phyloP scores from a whole-genome alignment of 2,113 vertebrate genomes.

The Esox niger region DNA sequence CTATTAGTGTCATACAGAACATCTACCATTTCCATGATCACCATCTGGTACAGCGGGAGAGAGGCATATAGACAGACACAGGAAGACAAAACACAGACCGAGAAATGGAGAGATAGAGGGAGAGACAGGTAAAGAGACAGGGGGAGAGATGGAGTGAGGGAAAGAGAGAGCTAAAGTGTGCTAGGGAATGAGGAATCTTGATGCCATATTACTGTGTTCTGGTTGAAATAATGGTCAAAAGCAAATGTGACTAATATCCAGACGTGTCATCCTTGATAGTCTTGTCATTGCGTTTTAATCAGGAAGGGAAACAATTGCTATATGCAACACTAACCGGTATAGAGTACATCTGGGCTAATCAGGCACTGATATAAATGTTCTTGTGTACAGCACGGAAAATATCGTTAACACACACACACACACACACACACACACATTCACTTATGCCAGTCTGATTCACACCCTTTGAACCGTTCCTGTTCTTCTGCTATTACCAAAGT shows the following conservation, averaged over 20 bases:
- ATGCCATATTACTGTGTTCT: too few relatives aligned
- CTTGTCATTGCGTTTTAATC: conserved; percentile 58
- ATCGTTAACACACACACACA: not conserved
- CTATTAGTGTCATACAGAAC: conserved; percentile 25
- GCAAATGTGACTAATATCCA: conserved; percentile 11
- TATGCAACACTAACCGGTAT: too few relatives aligned
- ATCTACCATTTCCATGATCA: conserved; percentile 41
- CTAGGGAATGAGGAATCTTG: not conserved
- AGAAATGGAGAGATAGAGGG: too few relatives aligned
- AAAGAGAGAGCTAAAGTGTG: too few relatives aligned
- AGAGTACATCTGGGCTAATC: conserved; percentile 54
- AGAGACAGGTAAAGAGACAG: too few relatives aligned
- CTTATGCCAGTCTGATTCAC: too few relatives aligned
- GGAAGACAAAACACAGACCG: too few relatives aligned
- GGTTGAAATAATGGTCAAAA: too few relatives aligned
- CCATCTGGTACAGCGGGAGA: conserved; percentile 13
- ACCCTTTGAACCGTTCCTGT: too few relatives aligned
- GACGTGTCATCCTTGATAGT: conserved; percentile 49
- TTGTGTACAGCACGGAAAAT: not conserved
- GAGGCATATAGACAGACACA: not conserved
- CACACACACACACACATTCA: not conserved
- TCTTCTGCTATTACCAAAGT: too few relatives aligned
- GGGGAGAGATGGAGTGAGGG: too few relatives aligned
- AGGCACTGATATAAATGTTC: conserved; percentile 49
- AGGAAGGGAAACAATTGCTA: conserved; percentile 56